Conservation (phyloP, 1,140 invertebrate genomes). For the Hyposmocoma kahamanoa region DNA sequence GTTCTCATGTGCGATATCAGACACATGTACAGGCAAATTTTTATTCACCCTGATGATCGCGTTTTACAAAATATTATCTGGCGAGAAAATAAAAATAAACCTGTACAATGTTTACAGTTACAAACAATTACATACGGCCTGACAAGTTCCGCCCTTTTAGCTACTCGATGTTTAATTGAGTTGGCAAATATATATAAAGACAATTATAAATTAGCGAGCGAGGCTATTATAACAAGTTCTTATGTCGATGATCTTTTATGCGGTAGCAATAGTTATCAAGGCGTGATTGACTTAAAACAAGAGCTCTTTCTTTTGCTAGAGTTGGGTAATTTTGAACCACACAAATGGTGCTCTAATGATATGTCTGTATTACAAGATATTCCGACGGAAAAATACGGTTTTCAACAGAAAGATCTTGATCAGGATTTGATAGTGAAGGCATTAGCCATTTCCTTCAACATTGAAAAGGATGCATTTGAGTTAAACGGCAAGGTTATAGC, state of each 20-base stretch:
- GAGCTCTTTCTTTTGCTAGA: not conserved
- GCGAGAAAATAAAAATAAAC: too few species aligned
- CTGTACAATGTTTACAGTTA: not conserved
- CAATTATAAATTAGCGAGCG: not conserved
- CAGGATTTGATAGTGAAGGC: not conserved
- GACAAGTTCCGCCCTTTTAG: constrained; percentile 12
- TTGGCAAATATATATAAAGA: not conserved
- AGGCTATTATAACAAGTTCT: not conserved
- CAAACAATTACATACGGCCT: constrained; percentile 23
- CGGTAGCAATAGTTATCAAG: not conserved
- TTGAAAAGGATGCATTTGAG: not conserved
- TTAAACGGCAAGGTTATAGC: not conserved
- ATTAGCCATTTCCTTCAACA: constrained; percentile 2
- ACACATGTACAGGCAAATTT: too few species aligned
- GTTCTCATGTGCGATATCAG: too few species aligned
- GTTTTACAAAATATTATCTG: too few species aligned
- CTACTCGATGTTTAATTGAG: constrained; percentile 18
- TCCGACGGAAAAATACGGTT: not conserved
- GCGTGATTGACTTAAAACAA: not conserved
- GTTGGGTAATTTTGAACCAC: constrained; percentile 5
- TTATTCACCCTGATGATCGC: too few species aligned
- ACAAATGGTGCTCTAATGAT: constrained; percentile 10
- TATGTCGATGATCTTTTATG: constrained; percentile 6
- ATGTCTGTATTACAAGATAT: constrained; percentile 2
- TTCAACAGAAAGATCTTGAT: not conserved